Evolutionary conservation across 2,888 invertebrate species (phyloP).

Genomic region (Colostygia pectinataria): DNA sequence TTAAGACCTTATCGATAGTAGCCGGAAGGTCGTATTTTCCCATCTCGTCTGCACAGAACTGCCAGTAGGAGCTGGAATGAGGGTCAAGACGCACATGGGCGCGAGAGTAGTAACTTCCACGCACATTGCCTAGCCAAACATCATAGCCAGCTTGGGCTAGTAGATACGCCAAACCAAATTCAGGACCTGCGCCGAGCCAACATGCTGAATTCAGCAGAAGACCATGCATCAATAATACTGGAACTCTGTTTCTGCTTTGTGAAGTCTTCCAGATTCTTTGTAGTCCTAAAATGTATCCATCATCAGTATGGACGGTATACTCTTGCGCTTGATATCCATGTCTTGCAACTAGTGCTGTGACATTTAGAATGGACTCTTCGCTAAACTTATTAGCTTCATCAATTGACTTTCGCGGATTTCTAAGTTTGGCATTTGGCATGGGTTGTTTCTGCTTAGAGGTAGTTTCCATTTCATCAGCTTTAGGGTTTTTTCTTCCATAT

Average conservation of each 20-base stretch:
- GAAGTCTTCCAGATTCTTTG: conserved; percentile 48
- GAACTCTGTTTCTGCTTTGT: conserved; percentile 35
- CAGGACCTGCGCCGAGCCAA: conserved; percentile 59
- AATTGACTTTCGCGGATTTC: neutral
- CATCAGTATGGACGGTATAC: conserved; percentile 55
- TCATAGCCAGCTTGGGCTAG: conserved; percentile 41
- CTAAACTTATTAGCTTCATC: neutral
- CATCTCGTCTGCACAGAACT: conserved; percentile 89
- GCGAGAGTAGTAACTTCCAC: conserved; percentile 62
- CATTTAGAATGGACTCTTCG: conserved; percentile 13
- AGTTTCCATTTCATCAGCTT: neutral
- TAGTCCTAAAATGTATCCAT: conserved; percentile 58
- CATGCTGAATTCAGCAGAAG: conserved; percentile 56
- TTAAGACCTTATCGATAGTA: conserved; percentile 57
- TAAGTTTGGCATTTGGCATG: neutral
- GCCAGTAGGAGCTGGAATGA: conserved; percentile 74
- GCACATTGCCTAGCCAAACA: conserved; percentile 38
- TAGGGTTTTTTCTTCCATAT: neutral
- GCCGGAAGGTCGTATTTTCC: conserved; percentile 90
- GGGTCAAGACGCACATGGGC: conserved; percentile 68
- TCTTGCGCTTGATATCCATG: conserved; percentile 55
- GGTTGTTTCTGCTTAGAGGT: neutral
- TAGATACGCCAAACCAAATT: conserved; percentile 42
- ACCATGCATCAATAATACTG: conserved; percentile 67
- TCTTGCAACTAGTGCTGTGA: conserved; percentile 18